Conservation (phyloP, 2,888 invertebrate species). For the Reticulitermes lucifugus region DNA sequence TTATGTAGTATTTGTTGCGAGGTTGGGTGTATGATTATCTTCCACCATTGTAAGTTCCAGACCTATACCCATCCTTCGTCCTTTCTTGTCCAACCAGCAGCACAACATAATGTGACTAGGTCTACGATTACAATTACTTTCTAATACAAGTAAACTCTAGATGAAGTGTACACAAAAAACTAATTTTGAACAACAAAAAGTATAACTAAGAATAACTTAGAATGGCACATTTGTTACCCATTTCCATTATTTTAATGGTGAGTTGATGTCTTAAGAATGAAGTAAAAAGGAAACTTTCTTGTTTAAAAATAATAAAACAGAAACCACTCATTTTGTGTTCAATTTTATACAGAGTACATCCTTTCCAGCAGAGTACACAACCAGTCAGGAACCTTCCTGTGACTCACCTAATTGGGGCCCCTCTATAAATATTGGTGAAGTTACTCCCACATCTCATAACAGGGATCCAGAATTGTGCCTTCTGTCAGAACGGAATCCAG, state of each 20-base stretch:
- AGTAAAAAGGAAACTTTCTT: slow-evolving; percentile 20
- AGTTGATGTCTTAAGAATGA: slow-evolving; percentile 28
- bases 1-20: neutral
- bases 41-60: neutral
- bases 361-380: no score
- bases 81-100: slow-evolving; percentile 12
- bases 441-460: no score
- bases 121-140: neutral
- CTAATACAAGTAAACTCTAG: slow-evolving; percentile 31
- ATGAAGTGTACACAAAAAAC: neutral
- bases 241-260: slow-evolving; percentile 36
- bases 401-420: no score
- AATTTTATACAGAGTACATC: neutral
- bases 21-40: neutral
- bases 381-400: no score
- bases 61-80: neutral
- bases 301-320: slow-evolving; percentile 27
- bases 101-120: slow-evolving; percentile 8
- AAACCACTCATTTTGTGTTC: slow-evolving; percentile 14
- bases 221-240: slow-evolving; percentile 33
- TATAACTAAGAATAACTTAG: slow-evolving; percentile 15
- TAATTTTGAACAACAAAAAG: slow-evolving; percentile 10
- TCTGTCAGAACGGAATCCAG: no score
- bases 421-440: no score
- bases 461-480: no score